Percentiles rank a stretch among this genome's conserved stretches.
phyloP scores from a whole-genome alignment of 2,888 invertebrate species.

The Tenthredo mesomela region DNA sequence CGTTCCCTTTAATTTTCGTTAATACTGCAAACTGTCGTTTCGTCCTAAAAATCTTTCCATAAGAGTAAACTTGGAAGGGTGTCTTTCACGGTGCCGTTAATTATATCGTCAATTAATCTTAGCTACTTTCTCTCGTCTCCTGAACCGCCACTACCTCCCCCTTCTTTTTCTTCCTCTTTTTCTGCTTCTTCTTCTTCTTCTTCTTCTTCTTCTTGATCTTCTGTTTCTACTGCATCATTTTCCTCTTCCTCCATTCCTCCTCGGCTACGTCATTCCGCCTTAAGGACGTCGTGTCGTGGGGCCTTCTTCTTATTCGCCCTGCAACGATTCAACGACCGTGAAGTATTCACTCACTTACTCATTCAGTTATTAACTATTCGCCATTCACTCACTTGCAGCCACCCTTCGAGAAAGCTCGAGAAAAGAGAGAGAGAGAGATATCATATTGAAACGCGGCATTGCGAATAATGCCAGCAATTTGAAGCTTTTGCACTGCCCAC shows the following conservation, averaged over 20 bases:
- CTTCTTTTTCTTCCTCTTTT: neutral
- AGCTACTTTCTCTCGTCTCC: neutral
- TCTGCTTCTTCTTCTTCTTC: neutral
- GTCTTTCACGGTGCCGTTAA: constrained; percentile 25
- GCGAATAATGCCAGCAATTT: constrained; percentile 37
- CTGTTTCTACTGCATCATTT: constrained; percentile 2
- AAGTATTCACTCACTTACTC: constrained; percentile 36
- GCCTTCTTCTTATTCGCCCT: neutral
- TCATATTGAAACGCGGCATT: constrained; percentile 30
- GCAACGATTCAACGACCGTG: constrained; percentile 14
- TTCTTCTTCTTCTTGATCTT: neutral
- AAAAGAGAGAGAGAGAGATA: neutral
- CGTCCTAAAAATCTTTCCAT: constrained; percentile 36
- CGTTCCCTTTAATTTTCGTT: constrained; percentile 21
- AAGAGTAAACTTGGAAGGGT: constrained; percentile 29
- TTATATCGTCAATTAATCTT: constrained; percentile 46
- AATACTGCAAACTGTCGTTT: constrained; percentile 37
- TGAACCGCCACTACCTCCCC: no score
- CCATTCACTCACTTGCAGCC: constrained; percentile 5
- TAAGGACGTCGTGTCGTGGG: neutral
- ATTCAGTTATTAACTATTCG: constrained; percentile 1
- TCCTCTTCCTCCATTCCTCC: neutral
- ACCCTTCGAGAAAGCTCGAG: neutral
- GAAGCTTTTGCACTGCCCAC: constrained; percentile 21
- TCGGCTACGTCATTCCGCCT: neutral